phyloP scores from a whole-genome alignment of 2,888 invertebrate species.

The Tubulanus polymorphus region DNA sequence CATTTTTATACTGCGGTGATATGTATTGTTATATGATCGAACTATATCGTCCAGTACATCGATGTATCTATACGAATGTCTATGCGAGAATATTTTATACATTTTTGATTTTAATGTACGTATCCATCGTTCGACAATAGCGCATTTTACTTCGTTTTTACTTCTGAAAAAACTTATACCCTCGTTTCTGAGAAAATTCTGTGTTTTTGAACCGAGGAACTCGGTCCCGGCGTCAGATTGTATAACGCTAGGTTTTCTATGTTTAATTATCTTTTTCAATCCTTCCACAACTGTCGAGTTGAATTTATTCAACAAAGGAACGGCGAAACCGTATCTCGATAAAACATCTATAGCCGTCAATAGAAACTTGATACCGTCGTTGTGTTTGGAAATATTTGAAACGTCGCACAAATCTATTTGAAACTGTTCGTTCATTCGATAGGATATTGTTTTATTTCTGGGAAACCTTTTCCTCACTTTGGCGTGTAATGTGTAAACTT shows the following conservation, averaged over 20 bases:
- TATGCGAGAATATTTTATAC: neutral
- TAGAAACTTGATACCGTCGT: neutral
- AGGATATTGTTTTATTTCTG: neutral
- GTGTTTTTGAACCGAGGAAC: neutral
- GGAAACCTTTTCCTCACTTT: neutral
- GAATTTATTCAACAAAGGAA: neutral
- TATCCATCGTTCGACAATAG: neutral
- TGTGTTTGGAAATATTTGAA: neutral
- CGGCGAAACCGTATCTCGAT: neutral
- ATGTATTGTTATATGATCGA: neutral
- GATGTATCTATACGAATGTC: neutral
- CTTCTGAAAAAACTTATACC: constrained; percentile 10
- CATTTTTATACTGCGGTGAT: neutral
- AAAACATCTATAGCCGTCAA: neutral
- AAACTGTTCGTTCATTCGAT: neutral
- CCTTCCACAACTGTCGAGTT: neutral
- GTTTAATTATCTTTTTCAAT: neutral
- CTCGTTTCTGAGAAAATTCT: neutral
- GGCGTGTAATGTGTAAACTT: neutral
- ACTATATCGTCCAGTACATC: neutral
- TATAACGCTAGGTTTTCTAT: neutral
- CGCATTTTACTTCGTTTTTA: neutral
- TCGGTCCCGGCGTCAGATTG: neutral
- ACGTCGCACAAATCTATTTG: neutral
- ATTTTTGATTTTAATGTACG: neutral